Conservation (phyloP, 1,140 invertebrate species). For the Brachionus manjavacas region DNA sequence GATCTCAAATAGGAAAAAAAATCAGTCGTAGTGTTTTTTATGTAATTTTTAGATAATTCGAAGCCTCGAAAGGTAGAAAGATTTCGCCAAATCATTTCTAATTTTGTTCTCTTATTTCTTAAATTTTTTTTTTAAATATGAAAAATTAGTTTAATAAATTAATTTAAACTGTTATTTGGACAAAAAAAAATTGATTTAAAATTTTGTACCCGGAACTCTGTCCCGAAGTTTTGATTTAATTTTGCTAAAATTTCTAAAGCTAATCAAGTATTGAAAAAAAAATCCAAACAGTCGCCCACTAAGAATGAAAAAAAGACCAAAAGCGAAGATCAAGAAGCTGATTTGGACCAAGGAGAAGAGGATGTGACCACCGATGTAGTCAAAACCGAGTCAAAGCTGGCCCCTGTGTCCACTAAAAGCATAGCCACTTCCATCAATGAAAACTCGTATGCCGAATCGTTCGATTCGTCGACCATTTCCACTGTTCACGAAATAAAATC, state of each 20-base stretch:
- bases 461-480: slow-evolving; percentile 40
- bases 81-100: too few relatives aligned
- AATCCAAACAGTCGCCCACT: background rate
- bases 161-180: too few relatives aligned
- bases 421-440: slow-evolving; percentile 14
- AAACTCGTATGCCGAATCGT: slow-evolving; percentile 44
- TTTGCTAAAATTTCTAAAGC: background rate
- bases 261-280: slow-evolving; percentile 15
- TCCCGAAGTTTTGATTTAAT: background rate
- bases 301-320: background rate
- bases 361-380: background rate
- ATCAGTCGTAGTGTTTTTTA: too few relatives aligned
- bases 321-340: background rate
- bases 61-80: too few relatives aligned
- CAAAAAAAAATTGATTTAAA: too few relatives aligned
- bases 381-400: background rate
- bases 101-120: too few relatives aligned
- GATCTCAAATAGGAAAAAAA: too few relatives aligned
- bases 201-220: too few relatives aligned
- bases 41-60: too few relatives aligned
- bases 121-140: too few relatives aligned
- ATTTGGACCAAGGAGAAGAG: background rate
- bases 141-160: too few relatives aligned
- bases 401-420: background rate
- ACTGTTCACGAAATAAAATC: background rate